These are phyloP conservation scores for Phoxinus phoxinus DNA, from an alignment of 2,113 vertebrate genomes.

Conservation along the genomic window DNA sequence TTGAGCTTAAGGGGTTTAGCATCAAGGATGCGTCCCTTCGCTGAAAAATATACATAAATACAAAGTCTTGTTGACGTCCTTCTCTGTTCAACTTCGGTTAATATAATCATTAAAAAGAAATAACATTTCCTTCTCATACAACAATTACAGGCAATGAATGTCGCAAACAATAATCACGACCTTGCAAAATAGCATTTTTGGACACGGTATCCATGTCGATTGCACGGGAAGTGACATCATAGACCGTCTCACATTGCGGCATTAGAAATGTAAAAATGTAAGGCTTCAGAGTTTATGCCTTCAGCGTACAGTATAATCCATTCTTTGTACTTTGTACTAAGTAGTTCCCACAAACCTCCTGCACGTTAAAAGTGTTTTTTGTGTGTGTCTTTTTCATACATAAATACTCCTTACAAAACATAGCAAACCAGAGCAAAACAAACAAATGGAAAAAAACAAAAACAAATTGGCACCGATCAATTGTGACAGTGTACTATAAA, in stretches of 20 bases:
- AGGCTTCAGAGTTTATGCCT: slow-evolving; percentile 29
- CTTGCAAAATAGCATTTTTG: not conserved
- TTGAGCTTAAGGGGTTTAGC: not conserved
- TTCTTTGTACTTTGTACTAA: slow-evolving; percentile 45
- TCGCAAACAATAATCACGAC: slow-evolving; percentile 24
- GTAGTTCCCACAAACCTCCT: slow-evolving; percentile 55
- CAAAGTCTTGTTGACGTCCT: not conserved
- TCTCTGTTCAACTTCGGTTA: not conserved
- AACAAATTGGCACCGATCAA: slow-evolving; percentile 48
- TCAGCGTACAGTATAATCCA: slow-evolving; percentile 29
- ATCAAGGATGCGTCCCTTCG: not conserved
- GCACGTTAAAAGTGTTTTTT: slow-evolving; percentile 57
- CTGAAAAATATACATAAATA: slow-evolving; percentile 20
- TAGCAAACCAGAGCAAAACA: slow-evolving; percentile 49
- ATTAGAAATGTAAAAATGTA: slow-evolving; percentile 35
- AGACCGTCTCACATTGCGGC: slow-evolving; percentile 35
- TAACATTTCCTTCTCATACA: slow-evolving; percentile 18
- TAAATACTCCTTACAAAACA: slow-evolving; percentile 62
- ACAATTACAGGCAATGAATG: slow-evolving; percentile 28
- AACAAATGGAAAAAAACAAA: slow-evolving; percentile 38
- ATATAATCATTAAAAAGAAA: slow-evolving; percentile 22
- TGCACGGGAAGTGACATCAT: slow-evolving; percentile 18
- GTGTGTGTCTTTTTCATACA: slow-evolving; percentile 51
- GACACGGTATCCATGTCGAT: slow-evolving; percentile 8
- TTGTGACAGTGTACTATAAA: slow-evolving; percentile 63